Evolutionary conservation across 2,113 vertebrate genomes (phyloP), one percentile per base, ranked within the genome.

Genomic region (Muntiacus muntjak): DNA sequence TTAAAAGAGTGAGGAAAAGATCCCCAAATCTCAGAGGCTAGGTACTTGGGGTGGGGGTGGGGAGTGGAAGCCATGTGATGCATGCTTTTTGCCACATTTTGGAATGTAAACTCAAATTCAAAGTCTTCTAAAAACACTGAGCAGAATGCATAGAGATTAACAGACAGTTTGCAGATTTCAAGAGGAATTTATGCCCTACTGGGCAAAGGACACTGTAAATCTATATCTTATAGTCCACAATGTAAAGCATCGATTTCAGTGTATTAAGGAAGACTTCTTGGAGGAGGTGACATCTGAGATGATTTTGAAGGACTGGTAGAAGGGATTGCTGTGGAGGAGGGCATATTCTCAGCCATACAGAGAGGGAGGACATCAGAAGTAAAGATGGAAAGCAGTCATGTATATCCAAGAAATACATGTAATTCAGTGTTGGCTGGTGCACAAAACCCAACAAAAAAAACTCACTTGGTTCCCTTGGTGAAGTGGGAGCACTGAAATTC

Each of bases 21-120:
- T 67, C 54, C 17, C 71, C 87, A 96, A 94, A 93, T 96, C 45
- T 97, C 96, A 96, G 45, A 64, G 60, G 14, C 30, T 79, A 98
- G 54, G 13, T 86, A 62, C 64, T 26, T 71, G 9, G 58, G 6
- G 12, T 3, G 54, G 67, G 6, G 67, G n/a, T 6, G 67, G 52
- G 16, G 16, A 15, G 67, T 71, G 10, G n/a, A 23, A 74, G 91
- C 1, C 17, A 2, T 7, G 84, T 92, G 8, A 87, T 85, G 82
- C 13, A 23, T 71, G 33, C 1, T 83, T 95, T 52, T 87, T 92
- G 78, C 3, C 19, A 78, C 58, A 71, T 82, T 87, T 74, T 84
- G 95, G 87, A 97, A 87, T 52, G 58, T 74, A 62, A 94, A 57
- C 33, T 5, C 3, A 97, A 90, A 2, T 91, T 92, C 92, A 91